Evolutionary conservation across 2,113 vertebrate species (phyloP).

Genomic region (Sylvia atricapilla): DNA sequence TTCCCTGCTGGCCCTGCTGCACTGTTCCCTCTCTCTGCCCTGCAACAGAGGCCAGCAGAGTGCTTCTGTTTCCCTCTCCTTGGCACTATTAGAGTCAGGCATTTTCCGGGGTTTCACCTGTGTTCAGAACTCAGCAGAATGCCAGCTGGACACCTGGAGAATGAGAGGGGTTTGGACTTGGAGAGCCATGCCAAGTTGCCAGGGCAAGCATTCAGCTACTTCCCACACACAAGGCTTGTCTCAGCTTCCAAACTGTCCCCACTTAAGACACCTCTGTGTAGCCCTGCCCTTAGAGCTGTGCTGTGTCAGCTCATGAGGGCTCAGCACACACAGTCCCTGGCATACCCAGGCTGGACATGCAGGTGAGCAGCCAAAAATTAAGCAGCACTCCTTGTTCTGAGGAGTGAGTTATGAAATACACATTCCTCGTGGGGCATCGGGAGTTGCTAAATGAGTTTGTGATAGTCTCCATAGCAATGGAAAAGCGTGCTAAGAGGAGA

Average conservation of each 20-base stretch:
- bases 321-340: neutral
- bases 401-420: constrained; percentile 29
- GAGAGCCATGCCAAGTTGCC: neutral
- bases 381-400: neutral
- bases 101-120: neutral
- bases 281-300: neutral
- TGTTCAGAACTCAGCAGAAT: neutral
- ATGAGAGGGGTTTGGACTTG: neutral
- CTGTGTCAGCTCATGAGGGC: neutral
- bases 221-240: neutral
- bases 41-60: neutral
- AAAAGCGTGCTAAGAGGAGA: constrained; percentile 40
- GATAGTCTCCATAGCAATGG: constrained; percentile 67
- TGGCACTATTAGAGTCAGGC: neutral
- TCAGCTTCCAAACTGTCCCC: neutral
- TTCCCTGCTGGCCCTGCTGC: rapidly evolving
- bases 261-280: neutral
- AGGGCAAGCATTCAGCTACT: neutral
- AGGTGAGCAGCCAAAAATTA: constrained; percentile 9
- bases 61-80: neutral
- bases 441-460: constrained; percentile 52
- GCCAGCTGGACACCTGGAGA: neutral
- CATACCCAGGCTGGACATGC: neutral
- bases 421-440: neutral
- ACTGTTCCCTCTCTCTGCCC: neutral